Base-by-base conservation (phyloP, 2,888 invertebrate species). In the Orchesellides sinensis region DNA sequence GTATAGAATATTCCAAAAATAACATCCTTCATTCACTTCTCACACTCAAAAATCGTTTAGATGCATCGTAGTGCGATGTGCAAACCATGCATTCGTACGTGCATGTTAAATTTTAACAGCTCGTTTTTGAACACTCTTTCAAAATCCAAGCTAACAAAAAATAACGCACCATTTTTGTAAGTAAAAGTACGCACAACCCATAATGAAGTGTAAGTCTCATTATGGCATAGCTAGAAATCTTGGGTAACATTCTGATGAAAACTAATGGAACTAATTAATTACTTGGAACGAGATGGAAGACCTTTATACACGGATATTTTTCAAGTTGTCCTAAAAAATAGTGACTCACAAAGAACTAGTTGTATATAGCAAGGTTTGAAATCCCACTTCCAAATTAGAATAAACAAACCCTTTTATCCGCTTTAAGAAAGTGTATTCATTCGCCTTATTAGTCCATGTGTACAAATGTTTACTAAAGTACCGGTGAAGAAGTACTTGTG, bases 201-300 rank as follows among this genome's bases (percentile, higher is more conserved):
- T 49, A 47, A 66, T 35, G 17, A 27, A 35, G 72, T 35, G 19
- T 25, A 8, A 65, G 40, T 40, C 63, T 74, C 74, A 74, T 74
- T 74, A 74, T 14, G 65, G 27, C 29, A 74, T 65, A 29, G 45
- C 65, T 74, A 35, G 32, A 52, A 23, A 74, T 32, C 56, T 70
- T 49, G 61, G 19, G 27, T 19, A 23, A 49, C 74, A 74, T 65
- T 63, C 74, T 23, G 47, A 63, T 74, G 74, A 65, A 52, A 74
- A 74, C 52, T 74, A 74, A 74, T 74, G 74, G 65, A 65, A 74
- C 63, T 54, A 74, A 74, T 65, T 74, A 65, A 74, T 74, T 74
- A 74, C 54, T 52, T 65, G 74, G 52, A 74, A 68, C 17, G 21
- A 65, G 65, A 10, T 4, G 19, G 35, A 61, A 54, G 65, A 49